A percentile compares a stretch with the other conserved stretches of the same genome.
Evolutionary conservation across 2,113 vertebrate species (phyloP).

Genomic region (Entomyzon cyanotis): DNA sequence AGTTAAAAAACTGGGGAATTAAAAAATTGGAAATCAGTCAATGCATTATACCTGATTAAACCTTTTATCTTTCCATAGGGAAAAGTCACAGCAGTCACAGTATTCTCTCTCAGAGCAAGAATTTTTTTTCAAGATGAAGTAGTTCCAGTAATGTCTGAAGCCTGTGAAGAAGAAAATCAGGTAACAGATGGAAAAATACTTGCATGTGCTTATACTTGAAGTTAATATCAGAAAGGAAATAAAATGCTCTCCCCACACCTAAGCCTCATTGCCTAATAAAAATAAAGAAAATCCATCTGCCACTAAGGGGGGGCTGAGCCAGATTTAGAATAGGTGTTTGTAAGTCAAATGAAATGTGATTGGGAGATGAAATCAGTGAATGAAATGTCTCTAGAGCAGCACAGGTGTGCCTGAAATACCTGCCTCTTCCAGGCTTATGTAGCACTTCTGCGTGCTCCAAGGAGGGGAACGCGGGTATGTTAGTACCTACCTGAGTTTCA

Average conservation of each 20-base stretch:
- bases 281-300: background rate
- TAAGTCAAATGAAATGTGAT: background rate
- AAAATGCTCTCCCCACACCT: background rate
- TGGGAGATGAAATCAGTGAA: background rate
- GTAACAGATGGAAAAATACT: constrained; percentile 26
- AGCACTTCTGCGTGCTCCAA: background rate
- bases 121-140: background rate
- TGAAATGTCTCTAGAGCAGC: background rate
- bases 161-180: background rate
- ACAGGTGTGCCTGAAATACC: background rate
- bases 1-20: background rate
- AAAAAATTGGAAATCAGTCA: background rate
- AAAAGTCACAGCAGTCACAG: background rate
- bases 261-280: background rate
- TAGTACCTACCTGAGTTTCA: background rate
- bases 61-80: background rate
- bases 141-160: background rate
- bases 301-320: background rate
- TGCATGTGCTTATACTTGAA: background rate
- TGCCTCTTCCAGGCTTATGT: rapidly evolving
- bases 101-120: background rate
- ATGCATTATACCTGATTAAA: background rate
- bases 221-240: constrained; percentile 8
- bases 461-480: rapidly evolving
- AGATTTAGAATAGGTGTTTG: background rate